Evolutionary conservation across 1,140 invertebrate species (phyloP), one percentile per base, ranked within the genome.

Genomic region (Drosophila cardini): DNA sequence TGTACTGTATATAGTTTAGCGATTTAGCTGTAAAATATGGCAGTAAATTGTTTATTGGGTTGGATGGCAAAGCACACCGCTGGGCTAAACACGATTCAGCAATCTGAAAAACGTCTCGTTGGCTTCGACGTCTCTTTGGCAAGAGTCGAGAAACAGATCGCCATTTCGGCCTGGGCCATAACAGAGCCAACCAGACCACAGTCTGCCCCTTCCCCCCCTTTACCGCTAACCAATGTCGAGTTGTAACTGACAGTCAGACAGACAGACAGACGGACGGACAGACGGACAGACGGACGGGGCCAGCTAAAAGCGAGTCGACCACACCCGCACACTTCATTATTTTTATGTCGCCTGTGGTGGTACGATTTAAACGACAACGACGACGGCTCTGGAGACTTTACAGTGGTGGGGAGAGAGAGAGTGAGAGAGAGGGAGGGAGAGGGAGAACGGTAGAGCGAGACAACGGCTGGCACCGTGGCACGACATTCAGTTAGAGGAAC

Each of bases 291-390:
- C 43, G 43, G 62, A 38, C 60, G 62, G 65, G 46, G 21, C 45
- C 50, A 62, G 50, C 52, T 69, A 67, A 65, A 72, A 87, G 79
- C 89, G 76, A 91, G 84, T 87, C 90, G 90, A 91, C 90, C 90
- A 91, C 90, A 91, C 90, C 90, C 90, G 90, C 90, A 87, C 90
- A 91, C 90, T 91, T 91, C 90, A 91, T 91, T 91, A 91, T 90
- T 91, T 91, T 91, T 90, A 91, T 91, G 90, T 91, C 90, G 90
- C 90, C 90, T 90, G 83, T 90, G 86, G 83, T 90, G 86, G 86
- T 90, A 90, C 86, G 87, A 90, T 90, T 90, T 90, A 90, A 90
- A 90, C 86, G 86, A 90, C 86, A 90, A 89, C 72, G 73, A 82
- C 76, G 81, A 80, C 71, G 82, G 58, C 70, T 73, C 46, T 40